Evolutionary conservation across 2,797 vertebrate species (phyloP), one percentile per base, ranked within the genome.

Genomic region (Myiotriccus ornatus): DNA sequence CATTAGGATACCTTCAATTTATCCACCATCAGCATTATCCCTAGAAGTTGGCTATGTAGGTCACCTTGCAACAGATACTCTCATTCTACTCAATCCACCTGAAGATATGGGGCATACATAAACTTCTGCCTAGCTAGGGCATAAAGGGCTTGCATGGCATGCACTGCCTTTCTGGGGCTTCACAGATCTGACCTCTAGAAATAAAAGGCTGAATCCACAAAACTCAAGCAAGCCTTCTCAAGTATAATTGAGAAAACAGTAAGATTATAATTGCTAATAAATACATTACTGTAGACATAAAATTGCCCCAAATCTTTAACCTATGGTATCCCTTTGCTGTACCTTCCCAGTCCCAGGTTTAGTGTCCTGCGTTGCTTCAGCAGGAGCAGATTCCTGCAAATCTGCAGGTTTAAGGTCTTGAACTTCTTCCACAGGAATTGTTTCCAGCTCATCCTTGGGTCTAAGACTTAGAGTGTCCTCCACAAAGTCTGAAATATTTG

Each of bases 311-410:
- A 57, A 79, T 7, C 22, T 39, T 81, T 46, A 78, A 69, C 8
- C 25, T 35, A 32, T 10, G 63, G 9, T 24, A 84, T 16, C 20
- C 35, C 18, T 77, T 74, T 73, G 35, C 23, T 37, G 39, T 97
- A 97, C 96, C 96, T 97, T 47, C 12, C 60, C 73, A n/a, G 43
- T 39, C 8, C 60, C 74, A 39, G 63, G 46, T 90, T 93, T 87
- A 84, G 49, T 3, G 11, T 86, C 64, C 52, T 37, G 69, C 0
- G 5, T 27, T 76, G 60, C 59, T 79, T 94, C 92, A 64, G 55
- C 28, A 39, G 83, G n/a, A 55, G 49, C 63, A 90, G 69, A 69
- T 28, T 93, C 82, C 53, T 87, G n/a, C 53, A 81, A 70, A 71
- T 90, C 69, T 53, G 91, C 77, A n/a, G 68, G 43, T 57, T 88